phyloP scores from a whole-genome alignment of 2,113 vertebrate species.

The Ahaetulla prasina region DNA sequence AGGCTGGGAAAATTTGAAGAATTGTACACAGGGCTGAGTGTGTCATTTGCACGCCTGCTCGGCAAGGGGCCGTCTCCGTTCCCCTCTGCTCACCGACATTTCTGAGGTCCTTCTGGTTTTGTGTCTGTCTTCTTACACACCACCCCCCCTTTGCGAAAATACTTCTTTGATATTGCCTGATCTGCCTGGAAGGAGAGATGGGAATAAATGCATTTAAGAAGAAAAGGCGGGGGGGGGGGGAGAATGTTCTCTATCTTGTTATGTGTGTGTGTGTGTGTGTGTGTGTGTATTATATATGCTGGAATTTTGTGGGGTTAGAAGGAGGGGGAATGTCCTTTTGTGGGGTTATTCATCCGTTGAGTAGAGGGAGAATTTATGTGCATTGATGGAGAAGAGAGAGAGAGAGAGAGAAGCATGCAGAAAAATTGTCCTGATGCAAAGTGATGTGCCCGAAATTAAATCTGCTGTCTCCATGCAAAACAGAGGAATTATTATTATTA shows the following conservation, averaged over 20 bases:
- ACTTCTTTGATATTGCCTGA: background rate
- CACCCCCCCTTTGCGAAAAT: no score
- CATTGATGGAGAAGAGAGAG: background rate
- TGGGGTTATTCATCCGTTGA: background rate
- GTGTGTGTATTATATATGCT: no score
- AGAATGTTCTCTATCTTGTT: background rate
- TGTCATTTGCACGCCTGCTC: background rate
- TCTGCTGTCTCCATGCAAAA: accelerated
- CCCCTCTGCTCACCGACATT: background rate
- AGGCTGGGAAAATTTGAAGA: background rate
- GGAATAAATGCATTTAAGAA: background rate
- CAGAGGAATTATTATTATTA: background rate
- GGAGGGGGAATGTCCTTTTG: background rate
- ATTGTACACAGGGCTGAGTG: background rate
- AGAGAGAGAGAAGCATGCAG: no score
- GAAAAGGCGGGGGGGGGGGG: no score
- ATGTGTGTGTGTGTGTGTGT: no score
- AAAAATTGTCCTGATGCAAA: background rate
- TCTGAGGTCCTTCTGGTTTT: background rate
- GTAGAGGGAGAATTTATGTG: background rate
- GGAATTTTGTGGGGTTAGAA: background rate
- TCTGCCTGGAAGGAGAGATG: background rate
- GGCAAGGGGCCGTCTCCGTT: background rate
- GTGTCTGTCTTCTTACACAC: no score
- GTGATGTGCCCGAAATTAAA: background rate